Evolutionary conservation across 2,113 vertebrate species (phyloP).

Genomic region (Probosciger aterrimus): DNA sequence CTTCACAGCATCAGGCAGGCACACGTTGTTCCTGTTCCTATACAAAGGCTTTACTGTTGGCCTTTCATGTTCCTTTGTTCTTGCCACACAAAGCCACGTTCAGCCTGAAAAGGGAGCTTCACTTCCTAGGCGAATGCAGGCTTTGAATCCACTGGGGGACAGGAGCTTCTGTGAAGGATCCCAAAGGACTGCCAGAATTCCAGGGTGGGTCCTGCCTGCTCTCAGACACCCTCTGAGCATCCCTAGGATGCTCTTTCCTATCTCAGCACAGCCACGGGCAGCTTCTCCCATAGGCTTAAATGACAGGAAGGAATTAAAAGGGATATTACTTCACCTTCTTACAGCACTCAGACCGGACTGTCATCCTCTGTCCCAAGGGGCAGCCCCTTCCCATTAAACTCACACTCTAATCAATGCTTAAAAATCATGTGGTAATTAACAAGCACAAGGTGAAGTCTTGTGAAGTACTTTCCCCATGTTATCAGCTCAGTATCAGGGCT

Average conservation of each 20-base stretch:
- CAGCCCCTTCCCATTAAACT: neutral
- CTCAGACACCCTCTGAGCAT: neutral
- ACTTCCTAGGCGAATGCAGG: fast-evolving
- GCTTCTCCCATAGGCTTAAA: neutral
- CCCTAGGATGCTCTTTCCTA: neutral
- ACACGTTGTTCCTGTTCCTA: slow-evolving; percentile 30
- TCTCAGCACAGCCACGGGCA: neutral
- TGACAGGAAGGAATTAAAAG: neutral
- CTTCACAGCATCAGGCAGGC: neutral
- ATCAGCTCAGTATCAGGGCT: neutral
- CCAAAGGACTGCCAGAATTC: neutral
- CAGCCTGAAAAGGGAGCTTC: neutral
- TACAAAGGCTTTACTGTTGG: slow-evolving; percentile 36
- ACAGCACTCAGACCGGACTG: fast-evolving
- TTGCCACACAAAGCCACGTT: neutral
- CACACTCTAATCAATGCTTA: slow-evolving; percentile 14
- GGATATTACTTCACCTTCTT: neutral
- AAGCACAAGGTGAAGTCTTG: slow-evolving; percentile 1
- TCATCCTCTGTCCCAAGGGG: neutral
- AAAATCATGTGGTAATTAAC: slow-evolving; percentile 14
- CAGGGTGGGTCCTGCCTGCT: neutral
- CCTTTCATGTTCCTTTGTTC: slow-evolving; percentile 47
- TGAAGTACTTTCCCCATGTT: neutral
- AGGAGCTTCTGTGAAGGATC: neutral
- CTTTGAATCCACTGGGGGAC: neutral